Base-by-base conservation (phyloP, 2,113 vertebrate species). In the Sylvietta virens region DNA sequence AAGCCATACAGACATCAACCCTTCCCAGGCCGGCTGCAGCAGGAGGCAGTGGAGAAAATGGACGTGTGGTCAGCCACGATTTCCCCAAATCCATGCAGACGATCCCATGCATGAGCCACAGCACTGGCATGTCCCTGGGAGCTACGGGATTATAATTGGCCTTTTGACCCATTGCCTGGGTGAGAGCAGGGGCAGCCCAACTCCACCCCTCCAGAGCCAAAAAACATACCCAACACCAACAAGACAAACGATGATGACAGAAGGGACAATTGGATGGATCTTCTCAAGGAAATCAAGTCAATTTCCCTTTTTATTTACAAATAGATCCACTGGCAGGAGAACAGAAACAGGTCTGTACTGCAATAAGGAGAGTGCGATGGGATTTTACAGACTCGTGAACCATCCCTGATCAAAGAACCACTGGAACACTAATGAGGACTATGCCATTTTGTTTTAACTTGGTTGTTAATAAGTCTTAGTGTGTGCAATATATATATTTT, bases 71-170 rank as follows among this genome's bases (percentile, higher is more conserved):
- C 97, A 98, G 98, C 97, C 99, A 99, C n/a, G 99, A 99, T 98
- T 99, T 99, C 97, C 98, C 99, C 96, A 99, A 99, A 98, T 98
- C 99, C 95, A 98, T 99, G 98, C 99, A 99, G 97, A 99, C 99
- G 4, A 98, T 99, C 96, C 99, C 99, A 82, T 99, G 99, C 98
- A 99, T 99, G 99, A 99, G 99, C 97, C 99, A 99, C 98, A 98
- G 98, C 94, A 99, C 99, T 79, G 99, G 99, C 97, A 98, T 99
- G 98, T 98, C 99, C 97, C 98, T 99, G 97, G 99, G 99, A 94
- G 99, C 99, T 90, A 99, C 99, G 0, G 99, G 99, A 98, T 99
- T 99, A 98, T 99, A 99, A 99, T 93, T 95, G 97, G 94, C 96
- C 97, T 95, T 97, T 83, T 97, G 98, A 97, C 62, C 97, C 97